These are phyloP conservation scores for Stomatorhinus ivindoensis DNA, from an alignment of 2,113 vertebrate species.

Conservation along the genomic window DNA sequence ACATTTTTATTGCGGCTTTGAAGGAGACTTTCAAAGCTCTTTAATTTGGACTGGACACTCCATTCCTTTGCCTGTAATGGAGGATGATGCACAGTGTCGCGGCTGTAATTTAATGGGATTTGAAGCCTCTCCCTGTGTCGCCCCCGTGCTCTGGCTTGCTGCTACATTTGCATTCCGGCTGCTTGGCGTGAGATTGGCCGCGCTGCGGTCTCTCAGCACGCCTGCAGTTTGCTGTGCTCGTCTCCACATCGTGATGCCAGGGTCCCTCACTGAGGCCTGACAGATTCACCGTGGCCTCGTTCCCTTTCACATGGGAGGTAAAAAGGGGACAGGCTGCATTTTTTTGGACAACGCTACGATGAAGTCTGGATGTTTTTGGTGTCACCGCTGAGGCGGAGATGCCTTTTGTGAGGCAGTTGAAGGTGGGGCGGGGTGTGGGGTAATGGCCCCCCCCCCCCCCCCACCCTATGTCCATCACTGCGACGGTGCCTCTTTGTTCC, in stretches of 20 bases:
- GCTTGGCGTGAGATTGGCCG: neutral
- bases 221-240: neutral
- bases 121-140: neutral
- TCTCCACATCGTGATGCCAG: neutral
- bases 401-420: neutral
- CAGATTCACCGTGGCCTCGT: neutral
- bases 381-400: neutral
- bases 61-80: neutral
- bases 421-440: neutral
- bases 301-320: neutral
- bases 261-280: neutral
- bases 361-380: neutral
- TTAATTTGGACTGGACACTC: neutral
- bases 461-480: neutral
- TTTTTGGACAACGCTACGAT: neutral
- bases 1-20: neutral
- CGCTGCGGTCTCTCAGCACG: neutral
- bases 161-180: neutral
- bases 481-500: neutral
- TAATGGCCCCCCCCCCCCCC: no score
- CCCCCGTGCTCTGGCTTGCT: neutral
- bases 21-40: neutral
- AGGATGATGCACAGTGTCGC: neutral
- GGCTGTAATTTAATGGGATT: conserved; percentile 5
- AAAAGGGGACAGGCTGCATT: neutral